Base-by-base conservation (phyloP, 1,140 invertebrate genomes). In the Bombus turneri region DNA sequence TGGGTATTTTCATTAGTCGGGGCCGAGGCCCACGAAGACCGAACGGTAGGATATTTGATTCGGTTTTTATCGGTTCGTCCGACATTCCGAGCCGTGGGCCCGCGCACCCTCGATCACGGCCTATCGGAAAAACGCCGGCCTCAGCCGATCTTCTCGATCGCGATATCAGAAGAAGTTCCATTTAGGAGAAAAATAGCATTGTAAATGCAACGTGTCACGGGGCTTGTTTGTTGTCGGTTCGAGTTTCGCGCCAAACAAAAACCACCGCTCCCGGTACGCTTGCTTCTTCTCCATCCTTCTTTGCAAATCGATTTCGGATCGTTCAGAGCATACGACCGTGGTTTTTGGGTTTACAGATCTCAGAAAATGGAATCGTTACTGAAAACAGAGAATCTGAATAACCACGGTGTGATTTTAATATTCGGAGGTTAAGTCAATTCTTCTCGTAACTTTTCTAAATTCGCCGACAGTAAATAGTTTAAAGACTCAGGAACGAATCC, bases 1-100 rank as follows among this genome's bases (percentile, higher is more conserved):
- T 88, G 88, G 90, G 90, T 88, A 91, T 91, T 91, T 91, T 91
- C 90, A 91, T 91, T 91, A 91, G 90, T 79, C 89, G 81, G 82
- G 81, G 66, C n/a, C n/a, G 28, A 41, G 72, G 39, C 72, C 84
- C 79, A 37, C 57, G 57, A 28, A 28, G 75, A 66, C 84, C 81
- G 79, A 90, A 90, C 76, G 81, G 88, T 87, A 62, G 75, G 89
- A 90, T 87, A 90, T 90, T 92, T 84, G 88, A 91, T 88, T 91
- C 91, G 90, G 84, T 88, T 91, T 87, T 88, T 92, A 91, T 90
- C 89, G 81, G 88, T 68, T 85, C 81, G 81, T 37, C 71, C 83
- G 86, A 82, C 89, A 90, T 90, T 90, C 89, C 89, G 69, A 72
- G 13, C 79, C 79, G 78, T 74, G 86, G 83, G 39, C 66, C 85